These are phyloP conservation scores for Steinernema feltiae DNA, from an alignment of 1,140 invertebrate species.

Conservation along the genomic window DNA sequence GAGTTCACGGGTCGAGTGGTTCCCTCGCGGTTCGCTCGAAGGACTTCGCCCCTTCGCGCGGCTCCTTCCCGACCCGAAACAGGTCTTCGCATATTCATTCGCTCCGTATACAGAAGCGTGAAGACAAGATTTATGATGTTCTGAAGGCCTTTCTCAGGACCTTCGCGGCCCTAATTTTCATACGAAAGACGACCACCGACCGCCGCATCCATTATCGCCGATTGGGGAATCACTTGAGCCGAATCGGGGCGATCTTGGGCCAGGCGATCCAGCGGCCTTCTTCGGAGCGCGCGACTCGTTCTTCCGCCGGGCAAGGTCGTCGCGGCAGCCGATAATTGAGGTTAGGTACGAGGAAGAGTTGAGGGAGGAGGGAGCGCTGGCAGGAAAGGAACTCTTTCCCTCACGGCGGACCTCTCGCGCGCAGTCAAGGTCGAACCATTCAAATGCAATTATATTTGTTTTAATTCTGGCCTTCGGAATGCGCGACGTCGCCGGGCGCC, in stretches of 20 bases:
- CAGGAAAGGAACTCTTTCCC: conserved; percentile 13
- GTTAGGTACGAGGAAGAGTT: conserved; percentile 1
- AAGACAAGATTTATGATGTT: neutral
- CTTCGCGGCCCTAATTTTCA: neutral
- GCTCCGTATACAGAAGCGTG: neutral
- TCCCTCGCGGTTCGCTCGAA: neutral
- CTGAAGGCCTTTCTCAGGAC: too few relatives aligned
- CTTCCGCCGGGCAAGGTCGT: neutral
- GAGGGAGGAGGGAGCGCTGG: neutral
- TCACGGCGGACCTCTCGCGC: neutral
- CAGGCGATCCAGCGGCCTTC: neutral
- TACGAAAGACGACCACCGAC: neutral
- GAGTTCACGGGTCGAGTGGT: conserved; percentile 14
- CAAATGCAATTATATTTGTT: conserved; percentile 15
- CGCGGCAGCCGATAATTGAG: neutral
- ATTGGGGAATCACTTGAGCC: too few relatives aligned
- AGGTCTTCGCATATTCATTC: neutral
- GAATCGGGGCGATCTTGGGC: neutral
- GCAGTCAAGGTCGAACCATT: conserved; percentile 15
- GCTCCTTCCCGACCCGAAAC: neutral
- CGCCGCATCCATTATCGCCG: neutral
- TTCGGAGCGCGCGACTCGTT: too few relatives aligned
- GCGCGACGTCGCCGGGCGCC: neutral
- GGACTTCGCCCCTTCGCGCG: neutral
- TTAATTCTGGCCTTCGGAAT: conserved; percentile 2